phyloP scores from a whole-genome alignment of 1,140 invertebrate species.

The Antheraea mylitta region DNA sequence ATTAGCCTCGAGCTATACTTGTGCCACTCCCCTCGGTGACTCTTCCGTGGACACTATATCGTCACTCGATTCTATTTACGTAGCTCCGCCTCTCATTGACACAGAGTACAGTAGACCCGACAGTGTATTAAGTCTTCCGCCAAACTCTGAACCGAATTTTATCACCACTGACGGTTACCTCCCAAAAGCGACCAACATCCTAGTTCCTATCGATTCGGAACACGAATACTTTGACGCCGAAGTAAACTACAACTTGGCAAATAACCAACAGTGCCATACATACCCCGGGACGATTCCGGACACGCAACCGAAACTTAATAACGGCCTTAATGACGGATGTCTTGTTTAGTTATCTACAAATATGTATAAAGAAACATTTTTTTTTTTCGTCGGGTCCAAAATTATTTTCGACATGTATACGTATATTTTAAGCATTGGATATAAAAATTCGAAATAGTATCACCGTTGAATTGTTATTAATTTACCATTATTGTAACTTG shows the following conservation, averaged over 20 bases:
- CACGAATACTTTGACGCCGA: conserved; percentile 69
- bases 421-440: conserved; percentile 56
- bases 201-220: conserved; percentile 62
- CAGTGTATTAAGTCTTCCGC: conserved; percentile 66
- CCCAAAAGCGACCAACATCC: conserved; percentile 64
- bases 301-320: conserved; percentile 63
- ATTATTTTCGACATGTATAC: conserved; percentile 63
- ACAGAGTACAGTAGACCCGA: conserved; percentile 63
- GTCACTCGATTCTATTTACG: conserved; percentile 59
- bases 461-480: conserved; percentile 32
- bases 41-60: conserved; percentile 64
- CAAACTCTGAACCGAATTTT: conserved; percentile 50
- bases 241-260: conserved; percentile 49
- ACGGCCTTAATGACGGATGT: conserved; percentile 74
- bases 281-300: conserved; percentile 57
- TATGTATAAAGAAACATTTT: conserved; percentile 21
- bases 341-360: conserved; percentile 57
- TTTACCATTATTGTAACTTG: not conserved
- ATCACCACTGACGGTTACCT: conserved; percentile 65
- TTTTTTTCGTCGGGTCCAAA: conserved; percentile 60
- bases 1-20: conserved; percentile 75
- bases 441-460: conserved; percentile 61
- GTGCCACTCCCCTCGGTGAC: conserved; percentile 58
- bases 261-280: conserved; percentile 62
- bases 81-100: conserved; percentile 53